Evolutionary conservation across 2,797 vertebrate species (phyloP).

Genomic region (Capromys pilorides): DNA sequence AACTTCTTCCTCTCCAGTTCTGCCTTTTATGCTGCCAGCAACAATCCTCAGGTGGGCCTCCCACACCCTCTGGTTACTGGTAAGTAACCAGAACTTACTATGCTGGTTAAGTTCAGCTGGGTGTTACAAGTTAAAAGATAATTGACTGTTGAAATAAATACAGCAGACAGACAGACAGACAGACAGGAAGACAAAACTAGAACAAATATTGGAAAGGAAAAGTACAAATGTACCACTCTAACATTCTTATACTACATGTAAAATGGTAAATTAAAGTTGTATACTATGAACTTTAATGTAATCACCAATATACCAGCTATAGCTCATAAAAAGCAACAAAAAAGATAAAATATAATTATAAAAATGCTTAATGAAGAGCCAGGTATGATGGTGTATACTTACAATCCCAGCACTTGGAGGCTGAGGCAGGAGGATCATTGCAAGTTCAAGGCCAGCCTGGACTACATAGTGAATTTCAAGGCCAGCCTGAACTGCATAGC

Average conservation of each 20-base stretch:
- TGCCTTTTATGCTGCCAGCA: no score
- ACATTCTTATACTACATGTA: not conserved
- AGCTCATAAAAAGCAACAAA: constrained; percentile 17
- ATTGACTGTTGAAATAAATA: not conserved
- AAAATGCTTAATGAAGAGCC: not conserved
- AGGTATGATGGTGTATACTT: not conserved
- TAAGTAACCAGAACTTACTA: no score
- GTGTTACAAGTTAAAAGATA: not conserved
- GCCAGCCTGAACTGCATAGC: not conserved
- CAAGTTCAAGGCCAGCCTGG: not conserved
- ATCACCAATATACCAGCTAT: not conserved
- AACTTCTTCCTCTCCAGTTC: no score
- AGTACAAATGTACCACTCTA: constrained; percentile 15
- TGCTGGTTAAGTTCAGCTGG: not conserved
- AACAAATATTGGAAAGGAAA: not conserved
- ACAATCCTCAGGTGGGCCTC: no score
- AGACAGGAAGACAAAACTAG: not conserved
- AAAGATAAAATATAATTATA: not conserved
- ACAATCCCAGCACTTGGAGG: not conserved
- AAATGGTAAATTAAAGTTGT: not conserved
- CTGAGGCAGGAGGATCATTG: not conserved
- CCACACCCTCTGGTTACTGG: no score
- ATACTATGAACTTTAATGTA: not conserved
- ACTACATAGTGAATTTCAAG: not conserved
- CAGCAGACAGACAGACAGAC: not conserved